Percentiles rank a stretch among this genome's conserved stretches.
phyloP scores from a whole-genome alignment of 1,140 invertebrate species.

The Palaemon carinicauda region DNA sequence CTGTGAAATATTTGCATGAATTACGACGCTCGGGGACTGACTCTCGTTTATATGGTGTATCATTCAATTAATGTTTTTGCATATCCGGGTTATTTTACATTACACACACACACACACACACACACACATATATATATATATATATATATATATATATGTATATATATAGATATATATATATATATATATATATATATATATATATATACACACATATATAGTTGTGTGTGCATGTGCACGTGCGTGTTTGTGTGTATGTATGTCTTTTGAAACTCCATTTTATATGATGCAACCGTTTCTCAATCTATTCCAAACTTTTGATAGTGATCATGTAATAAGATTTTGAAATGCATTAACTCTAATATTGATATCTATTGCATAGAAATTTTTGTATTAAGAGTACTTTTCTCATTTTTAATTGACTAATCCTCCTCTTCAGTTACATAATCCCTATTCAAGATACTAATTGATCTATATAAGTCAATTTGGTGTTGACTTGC shows the following conservation, averaged over 20 bases:
- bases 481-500: too few relatives aligned
- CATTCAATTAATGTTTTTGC: neutral
- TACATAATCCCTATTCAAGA: too few relatives aligned
- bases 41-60: neutral
- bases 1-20: neutral
- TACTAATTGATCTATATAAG: too few relatives aligned
- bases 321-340: too few relatives aligned
- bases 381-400: too few relatives aligned
- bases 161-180: neutral
- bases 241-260: neutral
- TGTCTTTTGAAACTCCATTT: neutral
- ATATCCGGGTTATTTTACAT: neutral
- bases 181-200: neutral
- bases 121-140: neutral
- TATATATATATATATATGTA: neutral
- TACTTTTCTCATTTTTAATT: too few relatives aligned
- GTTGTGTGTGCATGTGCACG: neutral
- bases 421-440: too few relatives aligned
- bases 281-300: neutral
- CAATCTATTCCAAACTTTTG: neutral
- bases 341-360: too few relatives aligned
- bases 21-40: neutral
- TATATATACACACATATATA: neutral
- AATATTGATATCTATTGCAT: too few relatives aligned
- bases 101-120: neutral